Base-by-base conservation (phyloP, 2,797 vertebrate species). In the Adrianichthys oophorus region DNA sequence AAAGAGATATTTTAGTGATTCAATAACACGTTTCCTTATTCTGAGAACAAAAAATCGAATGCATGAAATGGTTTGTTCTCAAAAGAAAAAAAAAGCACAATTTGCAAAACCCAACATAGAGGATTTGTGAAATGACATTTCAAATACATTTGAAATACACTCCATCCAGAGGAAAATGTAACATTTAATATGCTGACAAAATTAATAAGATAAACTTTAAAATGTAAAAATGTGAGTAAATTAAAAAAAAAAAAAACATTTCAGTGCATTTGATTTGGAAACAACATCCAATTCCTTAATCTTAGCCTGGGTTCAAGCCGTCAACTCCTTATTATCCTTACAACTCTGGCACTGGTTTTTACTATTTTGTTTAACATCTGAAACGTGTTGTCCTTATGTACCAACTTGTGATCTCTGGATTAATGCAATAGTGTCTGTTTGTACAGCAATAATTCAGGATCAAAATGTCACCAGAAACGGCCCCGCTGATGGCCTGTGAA, bases 401-500 rank as follows among this genome's bases (percentile, higher is more conserved):
- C 71, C 56, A 45, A 59, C 77, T 67, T 88, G 74, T 85, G 84
- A 82, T 87, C 78, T 60, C 46, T 62, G 77, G 85, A 88, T 88
- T 86, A 85, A 70, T 72, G 32, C 15, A 48, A 70, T 80, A 78
- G 78, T 72, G 71, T 70, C 61, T 48, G 68, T 59, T 77, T 83
- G 44, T 76, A 16, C 68, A 1, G 47, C 75, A 58, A 78, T 88
- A 80, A 87, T 56, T 90, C 83, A 85, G 52, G 53, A 56, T 78
- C 56, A 66, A 46, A 71, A 72, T 78, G 59, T 80, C 81, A 83
- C 73, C 76, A 79, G 78, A 82, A 81, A 72, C 7, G 1, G 23
- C 12, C 55, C 59, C 58, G 78, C 74, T 77, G 83, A 84, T 58
- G 52, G 77, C 71, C 64, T 72, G 79, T 37, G 47, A 68, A 82